Conservation (phyloP, 1,140 invertebrate species). For the Tribolium castaneum region DNA sequence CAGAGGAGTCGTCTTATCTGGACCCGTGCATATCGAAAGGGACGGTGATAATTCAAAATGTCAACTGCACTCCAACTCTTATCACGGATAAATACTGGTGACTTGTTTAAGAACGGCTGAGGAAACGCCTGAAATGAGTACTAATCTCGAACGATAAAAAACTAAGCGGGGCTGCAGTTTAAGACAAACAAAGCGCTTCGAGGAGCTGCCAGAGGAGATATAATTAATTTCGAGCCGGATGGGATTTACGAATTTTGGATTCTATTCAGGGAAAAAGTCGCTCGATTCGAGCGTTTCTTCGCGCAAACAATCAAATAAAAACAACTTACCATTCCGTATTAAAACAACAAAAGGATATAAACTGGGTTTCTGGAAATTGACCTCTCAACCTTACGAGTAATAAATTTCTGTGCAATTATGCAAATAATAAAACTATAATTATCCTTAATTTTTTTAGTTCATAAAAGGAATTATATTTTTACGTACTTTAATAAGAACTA, state of each 20-base stretch:
- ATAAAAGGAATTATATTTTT: too few species aligned
- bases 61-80: constrained; percentile 17
- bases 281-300: too few species aligned
- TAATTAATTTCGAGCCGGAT: not conserved
- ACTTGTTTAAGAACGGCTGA: not conserved
- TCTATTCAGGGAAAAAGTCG: too few species aligned
- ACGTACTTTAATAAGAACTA: too few species aligned
- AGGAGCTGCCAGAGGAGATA: not conserved
- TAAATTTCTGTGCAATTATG: too few species aligned
- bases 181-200: constrained; percentile 6
- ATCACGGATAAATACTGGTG: constrained; percentile 1
- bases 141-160: constrained; percentile 10
- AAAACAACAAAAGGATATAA: too few species aligned
- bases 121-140: not conserved
- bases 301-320: too few species aligned
- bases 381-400: too few species aligned
- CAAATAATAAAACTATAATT: too few species aligned
- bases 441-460: too few species aligned
- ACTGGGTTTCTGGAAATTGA: too few species aligned
- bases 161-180: not conserved
- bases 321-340: too few species aligned
- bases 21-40: constrained; percentile 7
- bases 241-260: not conserved
- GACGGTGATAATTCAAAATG: constrained; percentile 17
- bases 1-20: constrained; percentile 18